Evolutionary conservation across 2,888 invertebrate genomes (phyloP).

Genomic region (Octodonta nipae): DNA sequence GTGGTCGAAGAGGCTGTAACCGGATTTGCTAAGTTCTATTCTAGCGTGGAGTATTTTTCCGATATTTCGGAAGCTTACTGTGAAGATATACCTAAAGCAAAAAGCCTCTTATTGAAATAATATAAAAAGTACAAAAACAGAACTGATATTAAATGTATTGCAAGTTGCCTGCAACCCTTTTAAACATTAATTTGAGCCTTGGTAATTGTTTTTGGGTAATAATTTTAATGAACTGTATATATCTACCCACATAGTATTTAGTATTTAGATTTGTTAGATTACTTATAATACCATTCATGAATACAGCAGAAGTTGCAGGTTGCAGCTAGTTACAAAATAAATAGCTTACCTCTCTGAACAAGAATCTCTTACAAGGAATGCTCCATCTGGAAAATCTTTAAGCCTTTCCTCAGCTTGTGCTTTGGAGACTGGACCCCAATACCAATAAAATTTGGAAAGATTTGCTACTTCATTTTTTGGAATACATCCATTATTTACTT

Average conservation of each 20-base stretch:
- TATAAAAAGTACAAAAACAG: too few relatives aligned
- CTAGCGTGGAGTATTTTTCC: constrained; percentile 58
- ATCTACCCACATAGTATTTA: too few relatives aligned
- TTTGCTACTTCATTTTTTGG: constrained; percentile 27
- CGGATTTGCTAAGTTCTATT: constrained; percentile 52
- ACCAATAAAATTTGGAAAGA: constrained; percentile 51
- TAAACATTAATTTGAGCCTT: too few relatives aligned
- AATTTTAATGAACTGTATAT: too few relatives aligned
- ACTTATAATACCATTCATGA: too few relatives aligned
- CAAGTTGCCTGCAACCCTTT: too few relatives aligned
- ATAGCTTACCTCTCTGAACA: constrained; percentile 48
- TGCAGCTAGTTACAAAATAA: too few relatives aligned
- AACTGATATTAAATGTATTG: too few relatives aligned
- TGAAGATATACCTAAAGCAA: constrained; percentile 44
- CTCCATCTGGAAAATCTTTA: constrained; percentile 55
- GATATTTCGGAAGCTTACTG: constrained; percentile 57
- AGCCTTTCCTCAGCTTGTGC: constrained; percentile 59
- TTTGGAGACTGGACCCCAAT: constrained; percentile 67
- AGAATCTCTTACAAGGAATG: constrained; percentile 67
- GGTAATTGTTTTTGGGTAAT: too few relatives aligned
- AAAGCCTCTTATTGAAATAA: not conserved
- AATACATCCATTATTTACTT: too few relatives aligned
- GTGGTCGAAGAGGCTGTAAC: constrained; percentile 19
- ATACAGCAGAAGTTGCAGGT: too few relatives aligned
- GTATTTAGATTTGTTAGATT: too few relatives aligned